Percentiles rank a stretch among this genome's conserved stretches.
Evolutionary conservation across 2,113 vertebrate genomes (phyloP).

Genomic region (Mixornis gularis): DNA sequence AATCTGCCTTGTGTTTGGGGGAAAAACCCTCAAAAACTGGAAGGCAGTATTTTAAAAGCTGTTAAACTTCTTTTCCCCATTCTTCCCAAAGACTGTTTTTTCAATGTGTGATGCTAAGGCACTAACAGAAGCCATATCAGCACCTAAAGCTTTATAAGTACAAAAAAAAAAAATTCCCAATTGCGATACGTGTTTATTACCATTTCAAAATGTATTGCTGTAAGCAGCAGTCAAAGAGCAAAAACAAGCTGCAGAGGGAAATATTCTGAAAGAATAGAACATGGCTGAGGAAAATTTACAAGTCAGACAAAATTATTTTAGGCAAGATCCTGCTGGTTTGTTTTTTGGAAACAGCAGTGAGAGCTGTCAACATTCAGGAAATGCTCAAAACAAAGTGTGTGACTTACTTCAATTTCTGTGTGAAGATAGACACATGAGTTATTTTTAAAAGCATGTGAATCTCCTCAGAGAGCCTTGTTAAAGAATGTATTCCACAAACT

Average conservation of each 20-base stretch:
- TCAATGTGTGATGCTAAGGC: not conserved
- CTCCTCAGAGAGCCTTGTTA: not conserved
- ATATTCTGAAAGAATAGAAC: not conserved
- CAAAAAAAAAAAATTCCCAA: not conserved
- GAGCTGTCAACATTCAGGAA: slow-evolving; percentile 12
- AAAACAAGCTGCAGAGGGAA: not conserved
- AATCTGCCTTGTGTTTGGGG: not conserved
- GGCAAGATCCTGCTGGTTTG: not conserved
- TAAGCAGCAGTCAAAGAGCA: not conserved
- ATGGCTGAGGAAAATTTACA: not conserved
- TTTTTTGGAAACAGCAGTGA: not conserved
- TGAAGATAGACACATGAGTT: not conserved
- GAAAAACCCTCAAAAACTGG: not conserved
- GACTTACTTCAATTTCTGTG: not conserved
- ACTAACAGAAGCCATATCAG: not conserved
- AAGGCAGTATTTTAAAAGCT: not conserved
- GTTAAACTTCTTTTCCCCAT: not conserved
- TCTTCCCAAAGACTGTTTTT: not conserved
- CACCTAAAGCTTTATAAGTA: not conserved
- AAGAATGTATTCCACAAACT: not conserved
- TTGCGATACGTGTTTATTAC: not conserved
- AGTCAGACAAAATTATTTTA: not conserved
- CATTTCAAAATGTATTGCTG: not conserved
- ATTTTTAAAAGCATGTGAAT: slow-evolving; percentile 34
- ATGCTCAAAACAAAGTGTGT: not conserved